Conservation (phyloP, 2,797 vertebrate genomes). For the Babyrousa celebensis region DNA sequence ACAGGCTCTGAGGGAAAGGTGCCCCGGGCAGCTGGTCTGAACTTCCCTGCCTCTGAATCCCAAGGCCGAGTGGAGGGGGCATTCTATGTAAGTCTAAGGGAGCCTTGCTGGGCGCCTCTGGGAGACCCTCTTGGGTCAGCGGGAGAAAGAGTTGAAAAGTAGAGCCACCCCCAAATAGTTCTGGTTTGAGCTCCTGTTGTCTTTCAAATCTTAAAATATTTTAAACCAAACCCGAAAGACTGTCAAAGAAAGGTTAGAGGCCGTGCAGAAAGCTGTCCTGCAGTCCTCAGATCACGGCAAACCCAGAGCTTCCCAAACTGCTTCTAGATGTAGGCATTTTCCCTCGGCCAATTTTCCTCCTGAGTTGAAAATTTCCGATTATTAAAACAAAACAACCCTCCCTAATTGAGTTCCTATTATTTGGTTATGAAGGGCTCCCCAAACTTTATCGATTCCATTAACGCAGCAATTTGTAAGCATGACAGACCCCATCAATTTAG, state of each 20-base stretch:
- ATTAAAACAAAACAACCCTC: neutral
- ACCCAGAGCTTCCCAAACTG: constrained; percentile 21
- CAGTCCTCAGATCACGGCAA: constrained; percentile 43
- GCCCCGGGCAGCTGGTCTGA: neutral
- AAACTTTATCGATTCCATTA: constrained; percentile 88
- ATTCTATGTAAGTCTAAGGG: constrained; percentile 14
- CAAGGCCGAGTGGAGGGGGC: constrained; percentile 33
- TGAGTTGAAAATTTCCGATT: constrained; percentile 66
- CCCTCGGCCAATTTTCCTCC: constrained; percentile 30
- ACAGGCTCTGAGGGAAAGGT: neutral
- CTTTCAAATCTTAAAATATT: constrained; percentile 75
- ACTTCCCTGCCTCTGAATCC: neutral
- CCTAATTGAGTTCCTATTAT: constrained; percentile 77
- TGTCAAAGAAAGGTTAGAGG: neutral
- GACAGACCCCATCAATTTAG: constrained; percentile 88
- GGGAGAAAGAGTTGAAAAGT: constrained; percentile 72
- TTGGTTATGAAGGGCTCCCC: constrained; percentile 77
- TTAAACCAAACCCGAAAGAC: constrained; percentile 53
- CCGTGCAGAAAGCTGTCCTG: neutral
- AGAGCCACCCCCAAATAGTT: neutral
- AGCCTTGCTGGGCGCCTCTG: neutral
- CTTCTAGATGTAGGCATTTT: constrained; percentile 8
- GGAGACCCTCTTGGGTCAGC: neutral
- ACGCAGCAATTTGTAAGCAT: constrained; percentile 87
- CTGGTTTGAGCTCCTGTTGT: constrained; percentile 47